Conservation (phyloP, 2,888 invertebrate genomes). For the Candidula unifasciata region DNA sequence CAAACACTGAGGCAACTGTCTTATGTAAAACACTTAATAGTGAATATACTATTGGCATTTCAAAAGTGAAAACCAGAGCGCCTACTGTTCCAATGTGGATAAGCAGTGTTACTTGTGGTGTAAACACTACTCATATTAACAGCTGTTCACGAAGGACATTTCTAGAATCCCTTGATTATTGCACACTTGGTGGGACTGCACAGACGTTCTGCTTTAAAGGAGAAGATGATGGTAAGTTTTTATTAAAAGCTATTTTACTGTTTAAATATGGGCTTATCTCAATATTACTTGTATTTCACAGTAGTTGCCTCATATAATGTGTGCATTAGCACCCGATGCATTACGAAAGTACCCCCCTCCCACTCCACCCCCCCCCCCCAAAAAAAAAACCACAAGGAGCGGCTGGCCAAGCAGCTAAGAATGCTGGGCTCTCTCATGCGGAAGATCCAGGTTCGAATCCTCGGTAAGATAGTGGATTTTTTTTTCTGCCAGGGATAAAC, state of each 20-base stretch:
- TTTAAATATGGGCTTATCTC: not conserved
- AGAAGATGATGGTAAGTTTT: conserved; percentile 5
- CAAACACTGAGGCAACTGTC: not conserved
- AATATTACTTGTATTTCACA: no score
- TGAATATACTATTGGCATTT: conserved; percentile 1
- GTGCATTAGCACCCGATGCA: no score
- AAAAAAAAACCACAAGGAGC: no score
- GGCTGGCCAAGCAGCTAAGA: no score
- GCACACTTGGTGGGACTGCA: not conserved
- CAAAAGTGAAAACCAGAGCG: not conserved
- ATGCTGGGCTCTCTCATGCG: no score
- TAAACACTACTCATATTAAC: not conserved
- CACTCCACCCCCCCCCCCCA: no score
- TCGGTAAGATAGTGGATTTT: no score
- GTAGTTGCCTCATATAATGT: no score
- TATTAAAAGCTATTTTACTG: not conserved
- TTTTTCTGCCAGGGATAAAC: no score
- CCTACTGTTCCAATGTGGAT: not conserved
- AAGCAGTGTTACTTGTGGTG: not conserved
- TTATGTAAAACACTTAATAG: not conserved
- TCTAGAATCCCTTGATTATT: not conserved
- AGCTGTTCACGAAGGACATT: not conserved
- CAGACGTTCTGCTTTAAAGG: not conserved
- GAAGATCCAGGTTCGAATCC: no score
- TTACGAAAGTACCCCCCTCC: no score